Base-by-base conservation (phyloP, 2,888 invertebrate species). In the Tiliacea citrago region DNA sequence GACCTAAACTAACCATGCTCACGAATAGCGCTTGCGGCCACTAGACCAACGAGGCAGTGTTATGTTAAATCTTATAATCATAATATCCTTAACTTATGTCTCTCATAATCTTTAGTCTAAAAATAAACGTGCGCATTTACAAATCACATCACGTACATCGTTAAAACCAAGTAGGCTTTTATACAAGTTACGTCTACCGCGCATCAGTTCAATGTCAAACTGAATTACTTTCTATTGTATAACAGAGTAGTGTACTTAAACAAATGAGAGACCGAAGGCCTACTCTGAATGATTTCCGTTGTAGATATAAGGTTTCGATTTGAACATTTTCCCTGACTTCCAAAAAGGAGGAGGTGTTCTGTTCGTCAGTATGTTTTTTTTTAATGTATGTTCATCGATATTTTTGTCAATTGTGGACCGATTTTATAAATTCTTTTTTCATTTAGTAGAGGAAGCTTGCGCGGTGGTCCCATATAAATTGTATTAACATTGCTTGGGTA, bases 221-320 rank as follows among this genome's bases (percentile, higher is more conserved):
- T 83, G 74, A 85, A 84, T 88, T 77, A 89, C 88, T 89, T 87
- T 89, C 88, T 85, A 89, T 88, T 88, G 83, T 73, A 75, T 68
- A 83, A 61, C 58, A 68, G 68, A 69, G 24, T 24, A 53, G 51
- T 49, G 53, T 55, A 47, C 51, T 42, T 60, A 9, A 12, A n/a
- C 47, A 70, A 60, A 42, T 68, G 13, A 10, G 9, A 47, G n/a
- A n/a, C 69, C 68, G 84, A 81, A 83, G 81, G 74, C 6, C 67
- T n/a, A 74, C 18, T 83, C 2, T 1, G 24, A 51, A 61, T 21
- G 24, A 53, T 16, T 3, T 29, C 7, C 39, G 39, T 39, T 4
- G 39, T 39, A 39, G 39, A 4, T 4, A 39, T 39, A 39, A 39
- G 39, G 5, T 39, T 39, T 39, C 39, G 39, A 6, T 39, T 39